phyloP scores from a whole-genome alignment of 53 echinoderm and acorn worm genomes.

The Temnopleurus reevesii region DNA sequence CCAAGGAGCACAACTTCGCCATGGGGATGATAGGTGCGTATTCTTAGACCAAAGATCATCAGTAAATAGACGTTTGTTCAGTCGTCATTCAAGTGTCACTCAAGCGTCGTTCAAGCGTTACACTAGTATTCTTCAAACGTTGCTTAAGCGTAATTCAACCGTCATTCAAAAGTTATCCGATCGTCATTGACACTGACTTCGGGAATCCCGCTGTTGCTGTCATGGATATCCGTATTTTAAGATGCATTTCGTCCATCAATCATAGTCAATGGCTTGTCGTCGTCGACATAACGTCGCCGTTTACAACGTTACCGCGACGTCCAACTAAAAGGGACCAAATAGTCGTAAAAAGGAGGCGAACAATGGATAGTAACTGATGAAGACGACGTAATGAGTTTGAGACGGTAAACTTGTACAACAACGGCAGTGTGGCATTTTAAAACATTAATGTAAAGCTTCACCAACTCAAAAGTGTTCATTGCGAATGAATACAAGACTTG shows the following conservation, averaged over 20 bases:
- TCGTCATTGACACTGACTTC: no score
- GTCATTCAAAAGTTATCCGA: background rate
- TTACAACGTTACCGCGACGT: background rate
- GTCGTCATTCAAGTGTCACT: background rate
- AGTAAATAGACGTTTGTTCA: background rate
- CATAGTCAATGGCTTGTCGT: background rate
- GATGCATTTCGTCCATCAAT: background rate
- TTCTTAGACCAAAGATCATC: constrained; percentile 48
- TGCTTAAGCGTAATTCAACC: background rate
- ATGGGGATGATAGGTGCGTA: constrained; percentile 95
- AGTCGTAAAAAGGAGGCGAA: background rate
- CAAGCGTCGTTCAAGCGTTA: background rate
- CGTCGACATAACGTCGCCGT: background rate
- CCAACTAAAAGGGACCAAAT: background rate
- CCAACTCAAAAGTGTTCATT: no score
- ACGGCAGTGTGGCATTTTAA: no score
- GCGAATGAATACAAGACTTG: no score
- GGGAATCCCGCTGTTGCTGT: background rate
- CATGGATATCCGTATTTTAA: background rate
- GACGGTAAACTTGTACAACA: background rate
- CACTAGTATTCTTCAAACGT: no score
- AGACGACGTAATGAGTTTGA: background rate
- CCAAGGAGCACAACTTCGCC: constrained; percentile 95
- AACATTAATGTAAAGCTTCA: no score
- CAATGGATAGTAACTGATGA: background rate